Evolutionary conservation across 2,888 invertebrate genomes (phyloP).

Genomic region (Choristoneura rosaceana): DNA sequence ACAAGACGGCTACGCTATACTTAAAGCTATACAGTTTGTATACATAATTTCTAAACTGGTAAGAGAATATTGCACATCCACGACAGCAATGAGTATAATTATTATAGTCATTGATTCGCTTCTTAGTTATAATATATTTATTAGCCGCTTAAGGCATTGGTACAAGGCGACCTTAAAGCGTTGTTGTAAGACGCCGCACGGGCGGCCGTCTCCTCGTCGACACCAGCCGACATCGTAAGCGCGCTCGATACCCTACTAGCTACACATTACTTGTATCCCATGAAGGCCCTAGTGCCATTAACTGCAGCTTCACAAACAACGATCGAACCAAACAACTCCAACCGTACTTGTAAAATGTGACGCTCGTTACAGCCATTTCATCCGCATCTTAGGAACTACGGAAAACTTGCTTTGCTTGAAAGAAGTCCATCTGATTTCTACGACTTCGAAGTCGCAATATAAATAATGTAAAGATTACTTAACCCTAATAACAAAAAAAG

Average conservation of each 20-base stretch:
- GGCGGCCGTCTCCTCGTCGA: slow-evolving; percentile 14
- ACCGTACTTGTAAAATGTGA: neutral
- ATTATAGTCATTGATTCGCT: slow-evolving; percentile 58
- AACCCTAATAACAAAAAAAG: slow-evolving; percentile 25
- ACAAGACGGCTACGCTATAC: slow-evolving; percentile 83
- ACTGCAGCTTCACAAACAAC: slow-evolving; percentile 15
- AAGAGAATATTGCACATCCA: slow-evolving; percentile 83
- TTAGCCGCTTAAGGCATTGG: slow-evolving; percentile 69
- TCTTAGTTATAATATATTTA: slow-evolving; percentile 49
- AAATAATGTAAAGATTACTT: slow-evolving; percentile 24
- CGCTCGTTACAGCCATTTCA: neutral
- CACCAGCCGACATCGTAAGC: slow-evolving; percentile 14
- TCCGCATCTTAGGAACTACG: slow-evolving; percentile 16
- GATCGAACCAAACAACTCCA: slow-evolving; percentile 1
- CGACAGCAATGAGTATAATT: slow-evolving; percentile 63
- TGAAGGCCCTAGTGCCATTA: neutral
- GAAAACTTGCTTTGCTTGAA: slow-evolving; percentile 7
- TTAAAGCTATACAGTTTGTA: slow-evolving; percentile 84
- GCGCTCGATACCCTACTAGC: slow-evolving; percentile 15
- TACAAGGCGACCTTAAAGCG: slow-evolving; percentile 72
- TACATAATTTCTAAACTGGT: slow-evolving; percentile 83
- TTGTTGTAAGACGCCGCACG: slow-evolving; percentile 58
- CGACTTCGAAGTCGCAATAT: slow-evolving; percentile 10
- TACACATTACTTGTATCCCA: slow-evolving; percentile 7
- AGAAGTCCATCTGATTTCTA: slow-evolving; percentile 24